Conservation (phyloP, 2,888 invertebrate genomes). For the Beris morrisii region DNA sequence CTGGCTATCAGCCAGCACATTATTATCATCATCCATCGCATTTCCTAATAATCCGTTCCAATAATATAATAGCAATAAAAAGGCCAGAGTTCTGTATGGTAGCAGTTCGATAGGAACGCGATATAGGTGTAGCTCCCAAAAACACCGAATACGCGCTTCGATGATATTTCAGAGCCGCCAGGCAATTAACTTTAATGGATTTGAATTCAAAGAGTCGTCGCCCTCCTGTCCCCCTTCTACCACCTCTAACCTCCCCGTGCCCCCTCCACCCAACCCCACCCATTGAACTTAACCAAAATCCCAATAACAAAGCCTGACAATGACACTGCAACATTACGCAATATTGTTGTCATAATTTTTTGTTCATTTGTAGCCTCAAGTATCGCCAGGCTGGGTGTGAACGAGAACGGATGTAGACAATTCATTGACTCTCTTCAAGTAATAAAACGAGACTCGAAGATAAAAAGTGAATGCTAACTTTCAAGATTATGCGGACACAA, state of each 20-base stretch:
- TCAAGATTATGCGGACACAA: too few relatives aligned
- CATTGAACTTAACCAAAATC: too few relatives aligned
- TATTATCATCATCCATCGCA: constrained; percentile 6
- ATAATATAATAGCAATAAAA: constrained; percentile 23
- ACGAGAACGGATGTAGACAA: constrained; percentile 21
- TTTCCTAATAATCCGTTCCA: constrained; percentile 27
- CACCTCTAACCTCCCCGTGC: too few relatives aligned
- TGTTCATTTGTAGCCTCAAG: background rate
- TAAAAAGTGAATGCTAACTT: constrained; percentile 22
- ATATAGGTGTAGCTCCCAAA: constrained; percentile 7
- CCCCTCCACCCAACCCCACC: too few relatives aligned
- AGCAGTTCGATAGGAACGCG: background rate
- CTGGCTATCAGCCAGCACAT: background rate
- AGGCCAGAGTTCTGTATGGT: background rate
- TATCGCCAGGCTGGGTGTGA: constrained; percentile 2
- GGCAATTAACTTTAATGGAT: constrained; percentile 32
- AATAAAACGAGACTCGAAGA: constrained; percentile 2
- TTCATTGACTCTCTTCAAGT: constrained; percentile 7
- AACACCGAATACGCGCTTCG: constrained; percentile 1
- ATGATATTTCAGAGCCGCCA: constrained; percentile 19
- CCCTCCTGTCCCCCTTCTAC: too few relatives aligned
- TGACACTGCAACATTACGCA: constrained; percentile 25
- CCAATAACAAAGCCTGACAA: background rate
- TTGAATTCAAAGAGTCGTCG: constrained; percentile 11
- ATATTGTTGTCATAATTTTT: constrained; percentile 6